Base-by-base conservation (phyloP, 1,140 invertebrate genomes). In the Tribolium castaneum region DNA sequence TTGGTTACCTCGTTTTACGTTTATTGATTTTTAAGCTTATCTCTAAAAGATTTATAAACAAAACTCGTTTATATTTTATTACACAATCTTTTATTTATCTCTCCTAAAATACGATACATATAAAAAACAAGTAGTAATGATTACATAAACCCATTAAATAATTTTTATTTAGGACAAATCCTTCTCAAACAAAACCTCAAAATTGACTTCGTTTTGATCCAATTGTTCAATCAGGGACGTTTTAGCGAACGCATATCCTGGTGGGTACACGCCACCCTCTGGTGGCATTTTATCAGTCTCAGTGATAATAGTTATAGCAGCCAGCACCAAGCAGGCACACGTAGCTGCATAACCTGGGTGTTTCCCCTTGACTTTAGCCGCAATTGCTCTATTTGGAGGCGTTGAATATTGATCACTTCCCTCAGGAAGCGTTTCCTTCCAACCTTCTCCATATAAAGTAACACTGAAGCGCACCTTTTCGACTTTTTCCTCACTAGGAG, bases 321-420 rank as follows among this genome's bases (percentile, higher is more conserved):
- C 89, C 71, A 93, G 89, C 2, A 97, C 83, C 76, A 96, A 83
- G 59, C 90, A 89, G n/a, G 90, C 91, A 35, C 92, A 92, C 1
- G 97, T 98, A 0, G 92, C 90, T 4, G 94, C 92, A 88, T 98
- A 99, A 52, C 93, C 96, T 14, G 95, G 93, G 88, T 97, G 94
- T 70, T 82, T 83, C 13, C 90, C 92, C 62, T 74, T 82, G 22
- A 93, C 88, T 88, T 88, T 91, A 0, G 91, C 93, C 35, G 91
- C 89, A 19, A 96, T 86, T 34, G 87, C 90, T 83, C 94, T 94
- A 71, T 92, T 90, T 2, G 94, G 92, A 52, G 89, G 85, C 2
- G 88, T 86, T 0, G 86, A 87, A 79, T 19, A 19, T 19, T 93
- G 91, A 51, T 92, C 85, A 82, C 16, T 19, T 19, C 16, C 16